Percentiles rank a stretch among this genome's conserved stretches.
Conservation (phyloP, 2,113 vertebrate genomes). For the Datnioides undecimradiatus region DNA sequence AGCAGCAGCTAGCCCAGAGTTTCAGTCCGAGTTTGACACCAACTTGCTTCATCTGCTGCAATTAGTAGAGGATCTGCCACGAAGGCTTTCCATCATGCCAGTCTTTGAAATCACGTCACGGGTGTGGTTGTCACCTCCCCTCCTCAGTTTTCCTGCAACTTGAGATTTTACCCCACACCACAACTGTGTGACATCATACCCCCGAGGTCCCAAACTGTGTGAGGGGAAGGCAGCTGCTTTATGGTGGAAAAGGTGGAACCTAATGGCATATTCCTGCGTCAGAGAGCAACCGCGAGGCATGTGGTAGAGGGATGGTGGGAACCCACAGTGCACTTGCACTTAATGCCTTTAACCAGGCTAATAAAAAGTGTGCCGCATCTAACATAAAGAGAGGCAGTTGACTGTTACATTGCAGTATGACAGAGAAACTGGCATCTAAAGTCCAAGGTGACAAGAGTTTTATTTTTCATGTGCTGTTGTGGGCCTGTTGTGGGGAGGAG, state of each 20-base stretch:
- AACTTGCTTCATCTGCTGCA: constrained; percentile 24
- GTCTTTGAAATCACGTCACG: constrained; percentile 36
- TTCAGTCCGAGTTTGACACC: constrained; percentile 38
- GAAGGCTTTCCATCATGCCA: constrained; percentile 10
- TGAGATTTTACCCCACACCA: constrained; percentile 47
- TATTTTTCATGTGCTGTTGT: background rate
- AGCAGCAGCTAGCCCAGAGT: constrained; percentile 40
- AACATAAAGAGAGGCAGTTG: constrained; percentile 15
- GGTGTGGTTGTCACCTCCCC: constrained; percentile 33
- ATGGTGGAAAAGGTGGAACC: constrained; percentile 75
- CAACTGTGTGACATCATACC: constrained; percentile 70
- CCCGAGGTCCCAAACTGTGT: constrained; percentile 36
- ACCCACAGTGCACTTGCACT: constrained; percentile 59
- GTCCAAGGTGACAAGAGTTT: constrained; percentile 4
- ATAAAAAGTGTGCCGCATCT: constrained; percentile 51
- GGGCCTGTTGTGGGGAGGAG: background rate
- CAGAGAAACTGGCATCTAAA: constrained; percentile 18
- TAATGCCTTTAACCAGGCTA: constrained; percentile 47
- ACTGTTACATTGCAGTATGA: constrained; percentile 1
- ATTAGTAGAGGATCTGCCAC: constrained; percentile 15
- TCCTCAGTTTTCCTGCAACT: constrained; percentile 48
- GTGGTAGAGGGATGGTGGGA: constrained; percentile 54
- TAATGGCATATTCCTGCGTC: constrained; percentile 68
- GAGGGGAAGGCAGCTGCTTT: constrained; percentile 69
- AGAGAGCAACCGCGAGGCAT: constrained; percentile 60